Conservation (phyloP, 2,888 invertebrate species). For the Plebejus melissa region DNA sequence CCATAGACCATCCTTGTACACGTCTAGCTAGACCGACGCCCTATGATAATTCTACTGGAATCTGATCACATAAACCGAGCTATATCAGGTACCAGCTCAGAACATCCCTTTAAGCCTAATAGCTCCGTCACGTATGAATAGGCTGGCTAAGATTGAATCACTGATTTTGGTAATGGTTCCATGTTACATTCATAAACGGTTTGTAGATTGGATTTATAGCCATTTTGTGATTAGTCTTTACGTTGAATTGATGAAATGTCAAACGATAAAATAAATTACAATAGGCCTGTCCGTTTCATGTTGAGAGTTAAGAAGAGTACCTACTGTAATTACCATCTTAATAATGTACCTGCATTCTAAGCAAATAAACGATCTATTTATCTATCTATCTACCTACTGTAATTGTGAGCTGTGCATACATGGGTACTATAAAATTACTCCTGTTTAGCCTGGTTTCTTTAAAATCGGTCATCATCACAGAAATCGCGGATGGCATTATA, state of each 20-base stretch:
- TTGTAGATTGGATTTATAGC: background rate
- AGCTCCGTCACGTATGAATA: background rate
- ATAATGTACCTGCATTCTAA: no score
- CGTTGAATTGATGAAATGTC: background rate
- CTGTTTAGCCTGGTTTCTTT: no score
- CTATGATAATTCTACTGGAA: background rate
- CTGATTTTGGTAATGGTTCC: background rate
- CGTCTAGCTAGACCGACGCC: background rate
- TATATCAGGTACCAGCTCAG: background rate
- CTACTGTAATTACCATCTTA: no score
- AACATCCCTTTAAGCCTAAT: background rate
- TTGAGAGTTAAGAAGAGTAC: no score
- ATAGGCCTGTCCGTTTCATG: background rate
- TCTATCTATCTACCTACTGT: no score
- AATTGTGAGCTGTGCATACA: no score
- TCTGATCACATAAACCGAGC: background rate
- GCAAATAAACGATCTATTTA: no score
- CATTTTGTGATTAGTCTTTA: background rate
- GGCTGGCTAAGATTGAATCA: background rate
- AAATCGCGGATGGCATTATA: no score
- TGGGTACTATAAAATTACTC: no score
- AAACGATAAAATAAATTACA: background rate
- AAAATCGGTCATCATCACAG: no score
- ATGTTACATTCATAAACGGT: background rate
- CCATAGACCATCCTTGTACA: background rate